Base-by-base conservation (phyloP, 2,888 invertebrate species). In the Patella depressa region DNA sequence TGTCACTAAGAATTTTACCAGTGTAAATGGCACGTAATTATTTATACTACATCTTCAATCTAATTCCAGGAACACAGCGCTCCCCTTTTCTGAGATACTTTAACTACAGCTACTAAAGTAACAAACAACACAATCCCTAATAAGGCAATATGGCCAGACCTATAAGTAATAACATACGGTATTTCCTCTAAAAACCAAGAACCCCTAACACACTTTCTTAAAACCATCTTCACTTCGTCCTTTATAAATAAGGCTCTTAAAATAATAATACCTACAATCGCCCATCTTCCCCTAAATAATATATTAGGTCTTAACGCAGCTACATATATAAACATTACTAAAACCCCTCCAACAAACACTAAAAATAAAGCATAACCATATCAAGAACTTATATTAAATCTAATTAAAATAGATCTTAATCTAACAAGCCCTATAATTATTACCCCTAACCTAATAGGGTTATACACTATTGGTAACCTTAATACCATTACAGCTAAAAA, bases 271-370 rank as follows among this genome's bases (percentile, higher is more conserved):
- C 77, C 77, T 14, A 70, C 29, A 53, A 81, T 45, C 12, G 71
- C 53, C 53, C 75, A 71, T 45, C 71, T 24, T 5, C 65, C 34
- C 1, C 29, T n/a, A 70, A 75, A 75, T 53, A 70, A 65, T 3
- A 69, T 17, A 69, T 84, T 84, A 17, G 83, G 84, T 0, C 74
- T 73, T 19, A 83, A 29, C 24, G 83, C 82, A 19, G 81, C 53
- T 73, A 85, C 83, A 70, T 85, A 84, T n/a, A 83, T 77, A 80
- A 84, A 85, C 75, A 83, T 84, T 70, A 85, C 82, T 77, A 85
- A 19, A 74, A 85, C 78, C 0, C 85, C 85, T 3, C 85, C 83
- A 72, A 85, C 74, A 79, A 83, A 85, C 19, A 85, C 79, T 65
- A 84, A 65, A 73, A 84, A 83, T 34, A 84, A 55, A 74, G 83